Conservation (phyloP, 2,113 vertebrate genomes). For the Austrofundulus limnaeus region DNA sequence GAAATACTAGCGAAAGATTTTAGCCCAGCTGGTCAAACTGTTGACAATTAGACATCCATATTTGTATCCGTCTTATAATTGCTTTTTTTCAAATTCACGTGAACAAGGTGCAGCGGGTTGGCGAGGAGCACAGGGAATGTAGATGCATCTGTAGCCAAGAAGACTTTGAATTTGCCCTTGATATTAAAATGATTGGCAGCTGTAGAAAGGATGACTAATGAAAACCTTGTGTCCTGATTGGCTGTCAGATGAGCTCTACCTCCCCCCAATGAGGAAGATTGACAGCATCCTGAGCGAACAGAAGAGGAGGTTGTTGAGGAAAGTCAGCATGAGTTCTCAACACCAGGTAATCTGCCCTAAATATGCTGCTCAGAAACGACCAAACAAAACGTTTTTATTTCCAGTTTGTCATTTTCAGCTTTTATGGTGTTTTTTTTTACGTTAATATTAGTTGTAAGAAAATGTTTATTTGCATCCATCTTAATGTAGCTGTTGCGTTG, state of each 20-base stretch:
- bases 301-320: slow-evolving; percentile 87
- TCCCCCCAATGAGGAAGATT: slow-evolving; percentile 91
- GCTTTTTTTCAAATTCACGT: slow-evolving; percentile 17
- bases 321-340: slow-evolving; percentile 85
- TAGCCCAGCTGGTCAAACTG: slow-evolving; percentile 22
- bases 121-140: slow-evolving; percentile 22
- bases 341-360: slow-evolving; percentile 78
- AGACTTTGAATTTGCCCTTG: slow-evolving; percentile 32
- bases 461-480: background rate
- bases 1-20: slow-evolving; percentile 29
- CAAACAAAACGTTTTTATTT: background rate
- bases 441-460: background rate
- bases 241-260: slow-evolving; percentile 86
- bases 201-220: slow-evolving; percentile 43
- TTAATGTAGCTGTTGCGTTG: background rate
- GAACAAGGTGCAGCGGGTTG: slow-evolving; percentile 28
- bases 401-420: background rate
- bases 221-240: slow-evolving; percentile 34
- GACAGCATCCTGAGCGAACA: slow-evolving; percentile 89
- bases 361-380: background rate
- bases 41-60: background rate
- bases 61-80: slow-evolving; percentile 7
- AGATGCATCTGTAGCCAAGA: slow-evolving; percentile 22
- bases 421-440: background rate
- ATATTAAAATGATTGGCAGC: slow-evolving; percentile 47